A percentile compares a stretch with the other conserved stretches of the same genome.
Conservation (phyloP, 2,888 invertebrate species). For the Vesta saturnalis region DNA sequence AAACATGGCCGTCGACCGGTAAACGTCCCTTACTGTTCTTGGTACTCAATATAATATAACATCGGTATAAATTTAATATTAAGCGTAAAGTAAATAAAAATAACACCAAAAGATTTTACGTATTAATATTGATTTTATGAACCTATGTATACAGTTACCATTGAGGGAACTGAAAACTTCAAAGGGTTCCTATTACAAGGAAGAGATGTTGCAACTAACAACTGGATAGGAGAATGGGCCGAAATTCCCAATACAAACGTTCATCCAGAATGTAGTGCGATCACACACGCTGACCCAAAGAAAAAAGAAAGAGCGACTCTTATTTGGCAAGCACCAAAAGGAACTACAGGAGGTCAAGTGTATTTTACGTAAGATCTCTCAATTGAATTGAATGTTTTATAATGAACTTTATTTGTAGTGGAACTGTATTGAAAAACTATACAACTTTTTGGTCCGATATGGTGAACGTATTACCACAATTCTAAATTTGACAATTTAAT, state of each 20-base stretch:
- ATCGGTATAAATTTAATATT: too few relatives aligned
- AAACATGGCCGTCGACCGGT: too few relatives aligned
- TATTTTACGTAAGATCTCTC: conserved; percentile 80
- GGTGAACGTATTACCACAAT: not conserved
- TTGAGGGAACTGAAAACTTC: conserved; percentile 66
- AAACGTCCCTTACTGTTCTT: too few relatives aligned
- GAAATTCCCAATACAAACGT: conserved; percentile 78
- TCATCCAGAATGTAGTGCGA: conserved; percentile 81
- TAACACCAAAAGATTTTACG: not conserved
- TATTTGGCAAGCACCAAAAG: conserved; percentile 78
- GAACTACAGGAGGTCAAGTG: conserved; percentile 71
- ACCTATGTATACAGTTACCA: conserved; percentile 49
- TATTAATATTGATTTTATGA: not conserved
- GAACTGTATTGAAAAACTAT: conserved; percentile 79
- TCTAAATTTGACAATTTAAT: too few relatives aligned
- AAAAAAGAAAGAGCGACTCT: conserved; percentile 78
- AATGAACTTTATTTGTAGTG: conserved; percentile 67
- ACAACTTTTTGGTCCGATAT: conserved; percentile 74
- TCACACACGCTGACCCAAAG: conserved; percentile 81
- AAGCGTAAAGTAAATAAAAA: too few relatives aligned
- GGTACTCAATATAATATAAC: too few relatives aligned
- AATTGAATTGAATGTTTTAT: not conserved
- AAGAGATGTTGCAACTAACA: conserved; percentile 74
- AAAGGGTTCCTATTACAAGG: conserved; percentile 89
- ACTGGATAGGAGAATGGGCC: conserved; percentile 81